phyloP scores from a whole-genome alignment of 64 coral and sea anemone genomes.

The Actinia tenebrosa region DNA sequence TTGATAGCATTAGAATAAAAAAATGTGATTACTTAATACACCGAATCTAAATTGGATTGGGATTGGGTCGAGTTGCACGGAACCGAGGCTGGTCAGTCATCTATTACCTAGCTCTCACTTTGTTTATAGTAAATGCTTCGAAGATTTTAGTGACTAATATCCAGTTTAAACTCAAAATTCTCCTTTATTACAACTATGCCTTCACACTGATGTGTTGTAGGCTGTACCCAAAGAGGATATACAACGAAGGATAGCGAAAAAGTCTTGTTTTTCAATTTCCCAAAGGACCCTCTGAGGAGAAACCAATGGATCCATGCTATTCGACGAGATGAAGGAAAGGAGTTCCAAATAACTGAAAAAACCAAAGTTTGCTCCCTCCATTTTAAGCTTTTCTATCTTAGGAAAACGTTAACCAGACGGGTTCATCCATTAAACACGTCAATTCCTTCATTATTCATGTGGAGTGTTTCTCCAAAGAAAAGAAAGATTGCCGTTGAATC shows the following conservation, averaged over 20 bases:
- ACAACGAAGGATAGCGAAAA: conserved; percentile 11
- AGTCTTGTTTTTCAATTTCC: conserved; percentile 18
- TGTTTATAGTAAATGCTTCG: conserved; percentile 6
- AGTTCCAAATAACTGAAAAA: background rate
- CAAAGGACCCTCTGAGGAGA: conserved; percentile 19
- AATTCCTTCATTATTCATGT: conserved; percentile 11
- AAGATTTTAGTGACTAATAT: conserved; percentile 14
- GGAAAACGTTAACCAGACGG: conserved; percentile 21
- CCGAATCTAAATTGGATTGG: conserved; percentile 14
- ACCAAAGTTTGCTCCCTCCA: conserved; percentile 38
- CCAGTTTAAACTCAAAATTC: conserved; percentile 13
- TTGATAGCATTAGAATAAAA: no score
- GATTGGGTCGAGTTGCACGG: conserved; percentile 13
- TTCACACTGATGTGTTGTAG: conserved; percentile 8
- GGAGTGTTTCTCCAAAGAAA: conserved; percentile 18
- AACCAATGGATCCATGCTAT: conserved; percentile 31
- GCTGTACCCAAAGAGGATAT: conserved; percentile 17
- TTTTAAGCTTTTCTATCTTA: conserved; percentile 14
- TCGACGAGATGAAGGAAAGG: conserved; percentile 26
- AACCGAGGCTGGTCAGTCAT: conserved; percentile 14
- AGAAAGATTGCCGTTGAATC: conserved; percentile 11
- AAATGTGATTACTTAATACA: background rate
- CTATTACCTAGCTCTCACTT: background rate
- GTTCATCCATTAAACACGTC: background rate
- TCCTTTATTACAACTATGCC: conserved; percentile 16